Evolutionary conservation across 2,888 invertebrate genomes (phyloP).

Genomic region (Andrena praecox): DNA sequence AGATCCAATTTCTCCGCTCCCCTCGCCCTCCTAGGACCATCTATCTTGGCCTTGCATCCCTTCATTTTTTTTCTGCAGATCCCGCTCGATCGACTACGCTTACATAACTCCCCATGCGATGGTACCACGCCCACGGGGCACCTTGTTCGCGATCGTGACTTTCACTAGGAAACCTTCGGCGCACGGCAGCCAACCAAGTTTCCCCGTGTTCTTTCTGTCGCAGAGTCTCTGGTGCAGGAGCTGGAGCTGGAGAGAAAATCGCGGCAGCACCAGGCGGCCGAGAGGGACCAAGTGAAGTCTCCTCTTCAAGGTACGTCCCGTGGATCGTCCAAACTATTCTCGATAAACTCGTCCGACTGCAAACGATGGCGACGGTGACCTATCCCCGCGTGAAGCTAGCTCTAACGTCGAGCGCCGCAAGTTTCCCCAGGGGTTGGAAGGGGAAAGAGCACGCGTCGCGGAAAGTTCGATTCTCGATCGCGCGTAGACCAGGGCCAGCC

Average conservation of each 20-base stretch:
- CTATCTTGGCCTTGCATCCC: conserved; percentile 20
- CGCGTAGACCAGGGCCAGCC: not conserved
- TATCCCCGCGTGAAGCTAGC: conserved; percentile 3
- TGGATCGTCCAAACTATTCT: conserved; percentile 47
- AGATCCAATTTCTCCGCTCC: not conserved
- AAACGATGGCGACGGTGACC: conserved; percentile 36
- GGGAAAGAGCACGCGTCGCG: not conserved
- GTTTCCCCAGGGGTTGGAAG: not conserved
- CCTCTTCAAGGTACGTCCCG: conserved; percentile 89
- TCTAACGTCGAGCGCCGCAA: not conserved
- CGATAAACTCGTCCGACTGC: conserved; percentile 35
- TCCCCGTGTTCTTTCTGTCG: conserved; percentile 82
- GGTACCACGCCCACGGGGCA: too few relatives aligned
- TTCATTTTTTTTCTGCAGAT: not conserved
- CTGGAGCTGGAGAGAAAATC: conserved; percentile 95
- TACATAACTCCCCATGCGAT: too few relatives aligned
- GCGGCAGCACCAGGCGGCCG: conserved; percentile 91
- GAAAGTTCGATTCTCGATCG: conserved; percentile 15
- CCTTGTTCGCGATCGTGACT: too few relatives aligned
- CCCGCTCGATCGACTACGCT: too few relatives aligned
- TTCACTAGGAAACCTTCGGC: too few relatives aligned
- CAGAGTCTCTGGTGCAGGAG: conserved; percentile 93
- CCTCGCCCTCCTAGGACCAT: not conserved
- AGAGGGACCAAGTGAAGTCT: conserved; percentile 93
- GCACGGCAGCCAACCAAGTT: conserved; percentile 12